These are phyloP conservation scores for Caenorhabditis plicata DNA, from an alignment of 2,888 invertebrate species.

Conservation along the genomic window DNA sequence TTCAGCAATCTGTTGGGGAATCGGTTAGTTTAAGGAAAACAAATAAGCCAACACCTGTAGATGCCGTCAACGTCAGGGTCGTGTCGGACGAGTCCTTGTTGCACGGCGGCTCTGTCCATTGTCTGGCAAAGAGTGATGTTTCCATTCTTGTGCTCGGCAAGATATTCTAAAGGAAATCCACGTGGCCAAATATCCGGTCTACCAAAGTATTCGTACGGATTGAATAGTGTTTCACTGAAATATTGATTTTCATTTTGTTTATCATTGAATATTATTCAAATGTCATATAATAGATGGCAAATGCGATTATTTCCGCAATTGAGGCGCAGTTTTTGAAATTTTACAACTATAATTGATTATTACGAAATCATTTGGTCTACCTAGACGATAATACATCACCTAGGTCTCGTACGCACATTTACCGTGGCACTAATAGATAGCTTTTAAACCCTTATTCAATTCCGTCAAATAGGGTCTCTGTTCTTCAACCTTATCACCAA, in stretches of 20 bases:
- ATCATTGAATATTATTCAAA: background rate
- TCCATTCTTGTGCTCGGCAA: conserved; percentile 27
- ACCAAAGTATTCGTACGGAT: conserved; percentile 42
- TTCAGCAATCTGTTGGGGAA: conserved; percentile 36
- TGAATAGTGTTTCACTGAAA: conserved; percentile 24
- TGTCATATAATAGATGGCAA: too few species aligned
- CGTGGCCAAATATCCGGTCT: conserved; percentile 38
- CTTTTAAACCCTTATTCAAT: too few species aligned
- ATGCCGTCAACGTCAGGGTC: conserved; percentile 47
- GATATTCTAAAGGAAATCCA: conserved; percentile 41
- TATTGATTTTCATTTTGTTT: background rate
- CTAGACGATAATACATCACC: too few species aligned
- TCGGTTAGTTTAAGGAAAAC: too few species aligned
- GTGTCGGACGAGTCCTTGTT: conserved; percentile 43
- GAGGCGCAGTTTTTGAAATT: too few species aligned
- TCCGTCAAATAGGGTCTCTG: background rate
- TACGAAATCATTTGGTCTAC: too few species aligned
- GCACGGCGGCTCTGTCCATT: conserved; percentile 34
- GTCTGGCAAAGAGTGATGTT: conserved; percentile 20
- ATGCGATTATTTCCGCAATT: too few species aligned
- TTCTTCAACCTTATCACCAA: background rate
- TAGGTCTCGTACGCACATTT: too few species aligned
- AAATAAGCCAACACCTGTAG: conserved; percentile 26
- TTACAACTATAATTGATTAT: too few species aligned
- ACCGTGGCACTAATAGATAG: too few species aligned